phyloP scores from a whole-genome alignment of 2,888 invertebrate genomes.

The Ametastegia equiseti region DNA sequence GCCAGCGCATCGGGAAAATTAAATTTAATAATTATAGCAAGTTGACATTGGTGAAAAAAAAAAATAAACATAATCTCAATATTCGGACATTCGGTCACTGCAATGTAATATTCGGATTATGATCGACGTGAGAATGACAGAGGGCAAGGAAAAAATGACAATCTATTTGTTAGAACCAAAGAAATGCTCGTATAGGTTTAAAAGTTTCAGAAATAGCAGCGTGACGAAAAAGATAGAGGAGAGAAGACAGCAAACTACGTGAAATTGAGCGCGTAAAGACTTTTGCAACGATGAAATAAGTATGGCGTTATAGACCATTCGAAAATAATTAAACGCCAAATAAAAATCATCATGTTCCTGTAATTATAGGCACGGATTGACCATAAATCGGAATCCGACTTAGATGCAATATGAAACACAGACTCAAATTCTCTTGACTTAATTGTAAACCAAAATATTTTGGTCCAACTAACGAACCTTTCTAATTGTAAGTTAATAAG shows the following conservation, averaged over 20 bases:
- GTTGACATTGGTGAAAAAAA: neutral
- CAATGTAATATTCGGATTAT: neutral
- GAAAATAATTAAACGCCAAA: neutral
- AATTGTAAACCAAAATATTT: neutral
- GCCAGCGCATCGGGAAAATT: constrained; percentile 26
- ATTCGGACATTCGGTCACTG: neutral
- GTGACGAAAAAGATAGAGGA: neutral
- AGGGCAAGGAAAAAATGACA: neutral
- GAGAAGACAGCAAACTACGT: neutral
- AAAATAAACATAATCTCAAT: neutral
- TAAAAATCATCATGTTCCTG: neutral
- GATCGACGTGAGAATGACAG: neutral
- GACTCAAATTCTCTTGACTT: constrained; percentile 10
- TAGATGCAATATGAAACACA: neutral
- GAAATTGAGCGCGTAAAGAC: neutral
- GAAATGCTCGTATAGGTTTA: neutral
- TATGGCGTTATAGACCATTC: neutral
- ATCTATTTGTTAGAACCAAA: neutral
- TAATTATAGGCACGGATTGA: neutral
- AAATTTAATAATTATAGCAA: neutral
- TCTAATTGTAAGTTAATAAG: neutral
- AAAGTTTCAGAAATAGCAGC: neutral
- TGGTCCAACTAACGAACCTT: neutral
- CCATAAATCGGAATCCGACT: neutral
- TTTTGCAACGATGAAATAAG: constrained; percentile 1